These are phyloP conservation scores for Trichechus manatus DNA, from an alignment of 2,113 vertebrate genomes.

Conservation along the genomic window DNA sequence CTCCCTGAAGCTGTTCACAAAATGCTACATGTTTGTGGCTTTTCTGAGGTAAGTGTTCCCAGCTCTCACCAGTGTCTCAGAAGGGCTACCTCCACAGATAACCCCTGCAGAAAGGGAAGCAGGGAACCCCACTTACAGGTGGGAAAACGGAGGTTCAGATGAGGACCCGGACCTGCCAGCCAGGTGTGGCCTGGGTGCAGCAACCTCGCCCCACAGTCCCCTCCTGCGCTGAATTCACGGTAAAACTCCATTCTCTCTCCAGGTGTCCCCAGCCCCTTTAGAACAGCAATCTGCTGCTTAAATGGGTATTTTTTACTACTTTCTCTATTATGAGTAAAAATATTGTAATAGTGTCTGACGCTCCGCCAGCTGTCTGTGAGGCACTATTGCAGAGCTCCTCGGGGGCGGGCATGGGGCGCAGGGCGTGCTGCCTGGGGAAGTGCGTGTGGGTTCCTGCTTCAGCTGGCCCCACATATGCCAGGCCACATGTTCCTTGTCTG, in stretches of 20 bases:
- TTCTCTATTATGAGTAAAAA: conserved; percentile 75
- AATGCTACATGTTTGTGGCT: accelerated
- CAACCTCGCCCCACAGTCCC: neutral
- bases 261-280: neutral
- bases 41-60: neutral
- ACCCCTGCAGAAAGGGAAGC: neutral
- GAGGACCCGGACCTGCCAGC: accelerated
- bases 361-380: neutral
- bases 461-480: conserved; percentile 86
- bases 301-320: conserved; percentile 66
- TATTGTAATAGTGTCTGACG: neutral
- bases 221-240: neutral
- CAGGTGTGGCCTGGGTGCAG: no score
- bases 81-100: accelerated
- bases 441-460: conserved; percentile 82
- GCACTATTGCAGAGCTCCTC: neutral
- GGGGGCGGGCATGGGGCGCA: conserved; percentile 48
- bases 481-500: conserved; percentile 87
- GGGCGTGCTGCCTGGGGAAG: conserved; percentile 82
- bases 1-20: neutral
- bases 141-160: neutral
- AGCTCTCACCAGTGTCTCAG: neutral
- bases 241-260: neutral
- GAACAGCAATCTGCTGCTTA: conserved; percentile 39
- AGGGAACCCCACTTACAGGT: accelerated